Evolutionary conservation across 2,113 vertebrate species (phyloP), one percentile per base, ranked within the genome.

Genomic region (Gila orcuttii): DNA sequence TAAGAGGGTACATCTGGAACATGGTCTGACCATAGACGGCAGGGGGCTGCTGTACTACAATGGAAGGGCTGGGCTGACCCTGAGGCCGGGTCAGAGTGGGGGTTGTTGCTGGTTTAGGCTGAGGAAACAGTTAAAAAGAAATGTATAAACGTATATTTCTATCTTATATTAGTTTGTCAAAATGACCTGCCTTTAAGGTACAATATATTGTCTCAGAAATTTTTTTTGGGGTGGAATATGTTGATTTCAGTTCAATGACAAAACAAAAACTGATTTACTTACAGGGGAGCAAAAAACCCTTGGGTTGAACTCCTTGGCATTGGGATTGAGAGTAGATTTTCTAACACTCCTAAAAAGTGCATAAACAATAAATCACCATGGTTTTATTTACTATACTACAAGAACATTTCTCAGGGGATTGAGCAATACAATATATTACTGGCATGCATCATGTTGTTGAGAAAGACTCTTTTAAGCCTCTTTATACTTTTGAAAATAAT

Each of bases 291-390:
- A 94, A 90, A 98, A 98, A 87, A 95, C 95, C 78, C 98, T 95
- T 88, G 98, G 98, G 91, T 99, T 99, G 94, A 99, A 99, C 89
- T 99, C 98, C 91, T 99, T 98, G 86, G 98, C 98, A 83, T 99
- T 99, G 50, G 98, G 98, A 92, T 99, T 99, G 91, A 99, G 92
- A 19, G 98, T 99, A 78, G 98, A 99, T 94, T 99, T 99, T 93
- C 96, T 96, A 86, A 99, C 97, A 97, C 98, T 98, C 93, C 98
- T 99, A 91, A 89, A 92, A 86, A 84, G 69, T 85, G 88, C 87
- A 89, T n/a, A 81, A 83, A 59, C n/a, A 62, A 25, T 6, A 71
- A 25, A 66, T 2, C 25, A 36, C 19, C 39, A 36, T 52, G 52
- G n/a, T 77, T 55, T 55, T 52, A 55, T 33, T 52, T 15, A 66